Base-by-base conservation (phyloP, 2,797 vertebrate genomes). In the Lateolabrax maculatus region DNA sequence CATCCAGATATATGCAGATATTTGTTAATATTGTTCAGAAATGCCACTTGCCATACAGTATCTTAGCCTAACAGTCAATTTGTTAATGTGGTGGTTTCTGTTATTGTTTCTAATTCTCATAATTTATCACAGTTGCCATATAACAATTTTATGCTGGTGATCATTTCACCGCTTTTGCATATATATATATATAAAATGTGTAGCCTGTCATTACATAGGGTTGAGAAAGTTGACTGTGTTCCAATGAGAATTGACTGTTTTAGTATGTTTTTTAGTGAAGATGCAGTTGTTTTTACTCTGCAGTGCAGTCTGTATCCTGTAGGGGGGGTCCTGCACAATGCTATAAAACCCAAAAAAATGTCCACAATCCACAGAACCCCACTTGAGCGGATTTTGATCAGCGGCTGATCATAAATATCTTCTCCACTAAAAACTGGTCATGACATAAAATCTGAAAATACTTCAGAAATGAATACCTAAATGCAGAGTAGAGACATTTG, bases 291-390 rank as follows among this genome's bases (percentile, higher is more conserved):
- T 37, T 56, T 1, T 36, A 4, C 4, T 11, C 49, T 71, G 80
- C 66, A 90, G 51, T 85, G 3, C 36, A 77, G 1, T 34, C 2
- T 77, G 25, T 67, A 10, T 82, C 93, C 95, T 90, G 87, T 79
- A 93, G 94, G 79, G 91, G 93, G 95, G 64, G 88, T 57, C 78
- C 87, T 93, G 81, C 83, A 90, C 95, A 92, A 89, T 23, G 84
- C 18, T 90, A 89, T 91, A 31, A 78, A 67, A 71, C 27, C 16
- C 58, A 31, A 39, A 53, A 29, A 16, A 31, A 49, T 4, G 7
- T 39, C 19, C 39, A 49, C n/a, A 27, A 68, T 70, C 43, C 34
- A 51, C 72, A 66, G 39, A 52, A 44, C 46, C 43, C 13, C 41
- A 39, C 13, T 73, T 53, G 23, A 52, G 29, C 27, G 62, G 46